phyloP scores from a whole-genome alignment of 2,797 vertebrate genomes.

The Fistularia commersonii region DNA sequence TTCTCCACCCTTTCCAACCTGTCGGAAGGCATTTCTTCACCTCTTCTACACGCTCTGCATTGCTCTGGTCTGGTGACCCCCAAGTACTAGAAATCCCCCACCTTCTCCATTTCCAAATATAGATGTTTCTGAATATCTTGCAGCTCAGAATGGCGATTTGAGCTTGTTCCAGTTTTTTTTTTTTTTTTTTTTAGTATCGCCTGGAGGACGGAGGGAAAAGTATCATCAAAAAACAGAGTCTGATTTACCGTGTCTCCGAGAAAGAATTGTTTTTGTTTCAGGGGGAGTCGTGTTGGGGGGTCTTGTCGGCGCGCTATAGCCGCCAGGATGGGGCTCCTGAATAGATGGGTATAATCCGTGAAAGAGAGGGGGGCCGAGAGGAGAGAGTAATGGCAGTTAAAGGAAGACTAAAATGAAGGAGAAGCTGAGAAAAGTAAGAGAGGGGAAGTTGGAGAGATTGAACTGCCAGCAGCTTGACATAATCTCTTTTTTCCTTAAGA shows the following conservation, averaged over 20 bases:
- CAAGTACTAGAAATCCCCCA: too few species aligned
- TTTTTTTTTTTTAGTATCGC: too few species aligned
- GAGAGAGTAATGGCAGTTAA: constrained; percentile 21
- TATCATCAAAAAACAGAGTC: too few species aligned
- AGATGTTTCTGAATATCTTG: too few species aligned
- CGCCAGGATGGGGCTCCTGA: constrained; percentile 50
- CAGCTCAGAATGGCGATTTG: too few species aligned
- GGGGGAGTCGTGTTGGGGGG: constrained; percentile 26
- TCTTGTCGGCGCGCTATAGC: constrained; percentile 37
- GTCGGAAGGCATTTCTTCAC: too few species aligned
- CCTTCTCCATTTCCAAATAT: too few species aligned
- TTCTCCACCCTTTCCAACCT: too few species aligned
- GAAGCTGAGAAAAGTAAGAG: constrained; percentile 20
- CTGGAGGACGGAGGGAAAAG: too few species aligned
- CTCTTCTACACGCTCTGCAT: too few species aligned
- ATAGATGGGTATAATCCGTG: constrained; percentile 52
- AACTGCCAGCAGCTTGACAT: constrained; percentile 51
- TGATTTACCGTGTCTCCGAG: not conserved
- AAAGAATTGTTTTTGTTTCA: constrained; percentile 4
- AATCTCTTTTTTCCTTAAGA: constrained; percentile 44
- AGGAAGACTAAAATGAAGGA: constrained; percentile 6
- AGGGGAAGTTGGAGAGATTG: constrained; percentile 40
- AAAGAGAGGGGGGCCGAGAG: not conserved
- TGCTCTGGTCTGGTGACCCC: too few species aligned
- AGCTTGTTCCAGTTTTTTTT: too few species aligned